These are phyloP conservation scores for Puma concolor DNA, from an alignment of 2,113 vertebrate species.

Conservation along the genomic window DNA sequence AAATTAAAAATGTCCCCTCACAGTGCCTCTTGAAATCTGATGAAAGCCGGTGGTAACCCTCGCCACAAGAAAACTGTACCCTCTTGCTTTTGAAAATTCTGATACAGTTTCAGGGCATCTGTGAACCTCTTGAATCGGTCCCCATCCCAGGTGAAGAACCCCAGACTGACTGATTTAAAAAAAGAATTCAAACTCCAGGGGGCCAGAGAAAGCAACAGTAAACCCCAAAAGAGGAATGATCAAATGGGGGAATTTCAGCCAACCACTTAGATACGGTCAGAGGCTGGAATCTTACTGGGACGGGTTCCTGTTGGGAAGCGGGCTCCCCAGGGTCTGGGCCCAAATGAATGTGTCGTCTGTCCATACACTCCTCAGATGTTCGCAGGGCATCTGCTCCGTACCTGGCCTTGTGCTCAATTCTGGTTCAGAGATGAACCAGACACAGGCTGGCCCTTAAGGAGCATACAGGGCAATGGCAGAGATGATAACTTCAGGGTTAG, in stretches of 20 bases:
- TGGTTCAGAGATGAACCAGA: background rate
- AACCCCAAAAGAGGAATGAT: background rate
- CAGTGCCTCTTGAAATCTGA: background rate
- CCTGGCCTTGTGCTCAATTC: background rate
- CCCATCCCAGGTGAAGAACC: background rate
- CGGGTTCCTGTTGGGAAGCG: background rate
- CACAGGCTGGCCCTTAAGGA: background rate
- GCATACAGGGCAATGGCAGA: background rate
- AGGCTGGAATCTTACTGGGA: background rate
- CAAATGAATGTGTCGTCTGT: background rate
- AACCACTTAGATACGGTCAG: background rate
- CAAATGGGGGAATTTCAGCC: background rate
- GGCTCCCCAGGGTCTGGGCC: background rate
- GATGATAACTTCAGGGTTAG: background rate
- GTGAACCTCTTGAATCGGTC: background rate
- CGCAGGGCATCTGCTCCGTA: background rate
- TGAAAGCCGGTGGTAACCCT: background rate
- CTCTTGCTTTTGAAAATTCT: background rate
- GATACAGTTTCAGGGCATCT: background rate
- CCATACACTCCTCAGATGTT: background rate
- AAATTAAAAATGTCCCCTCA: background rate
- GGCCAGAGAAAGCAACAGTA: background rate
- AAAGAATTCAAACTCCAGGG: background rate
- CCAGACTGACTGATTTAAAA: background rate
- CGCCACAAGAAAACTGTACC: background rate